phyloP scores from a whole-genome alignment of 2,113 vertebrate species.

The Picathartes gymnocephalus region DNA sequence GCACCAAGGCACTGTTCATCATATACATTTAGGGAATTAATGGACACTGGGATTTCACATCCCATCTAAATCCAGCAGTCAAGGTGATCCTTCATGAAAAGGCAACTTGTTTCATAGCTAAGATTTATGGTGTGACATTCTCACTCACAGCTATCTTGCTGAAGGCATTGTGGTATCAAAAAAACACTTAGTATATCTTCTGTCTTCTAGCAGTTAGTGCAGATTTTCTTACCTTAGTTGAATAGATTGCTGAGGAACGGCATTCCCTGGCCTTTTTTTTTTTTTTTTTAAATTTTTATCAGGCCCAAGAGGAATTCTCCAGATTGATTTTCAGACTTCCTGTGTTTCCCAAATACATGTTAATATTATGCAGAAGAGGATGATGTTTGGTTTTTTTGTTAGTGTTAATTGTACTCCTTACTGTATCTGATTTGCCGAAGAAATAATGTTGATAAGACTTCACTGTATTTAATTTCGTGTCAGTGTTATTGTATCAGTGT shows the following conservation, averaged over 20 bases:
- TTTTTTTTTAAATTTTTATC: neutral
- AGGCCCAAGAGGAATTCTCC: neutral
- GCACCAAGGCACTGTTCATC: neutral
- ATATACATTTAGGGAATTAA: neutral
- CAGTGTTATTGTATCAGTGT: neutral
- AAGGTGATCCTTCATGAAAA: neutral
- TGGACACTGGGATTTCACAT: neutral
- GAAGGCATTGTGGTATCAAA: neutral
- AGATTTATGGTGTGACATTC: neutral
- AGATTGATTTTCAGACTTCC: neutral
- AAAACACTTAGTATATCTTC: neutral
- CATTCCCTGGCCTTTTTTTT: neutral
- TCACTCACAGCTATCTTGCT: neutral
- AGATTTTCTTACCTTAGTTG: neutral
- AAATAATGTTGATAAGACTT: neutral
- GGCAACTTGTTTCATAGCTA: neutral
- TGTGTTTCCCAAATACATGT: neutral
- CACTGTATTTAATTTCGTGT: neutral
- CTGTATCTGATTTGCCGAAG: neutral
- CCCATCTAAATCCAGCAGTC: neutral
- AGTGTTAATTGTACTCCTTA: neutral
- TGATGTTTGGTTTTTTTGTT: neutral
- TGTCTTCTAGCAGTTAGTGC: neutral
- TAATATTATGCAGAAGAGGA: neutral
- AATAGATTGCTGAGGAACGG: neutral